Evolutionary conservation across 2,888 invertebrate genomes (phyloP).

Genomic region (Philereme transversata): DNA sequence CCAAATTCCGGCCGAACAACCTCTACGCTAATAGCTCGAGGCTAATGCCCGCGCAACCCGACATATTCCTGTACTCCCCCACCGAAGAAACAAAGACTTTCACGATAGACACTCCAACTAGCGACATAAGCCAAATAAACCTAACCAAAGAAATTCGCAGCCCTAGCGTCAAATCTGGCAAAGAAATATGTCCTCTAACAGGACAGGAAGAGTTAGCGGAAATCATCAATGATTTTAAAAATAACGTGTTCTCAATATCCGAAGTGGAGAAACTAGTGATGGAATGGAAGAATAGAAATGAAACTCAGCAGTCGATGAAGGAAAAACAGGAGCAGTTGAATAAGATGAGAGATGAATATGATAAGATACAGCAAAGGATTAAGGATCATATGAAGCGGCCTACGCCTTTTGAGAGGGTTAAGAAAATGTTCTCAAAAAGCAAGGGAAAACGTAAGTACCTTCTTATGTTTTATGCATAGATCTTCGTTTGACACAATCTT

Average conservation of each 20-base stretch:
- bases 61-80: constrained; percentile 77
- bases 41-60: constrained; percentile 70
- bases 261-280: constrained; percentile 94
- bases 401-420: constrained; percentile 91
- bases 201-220: constrained; percentile 92
- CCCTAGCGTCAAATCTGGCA: constrained; percentile 72
- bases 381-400: constrained; percentile 90
- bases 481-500: too few species aligned
- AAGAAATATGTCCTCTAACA: constrained; percentile 68
- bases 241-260: constrained; percentile 92
- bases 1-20: constrained; percentile 77
- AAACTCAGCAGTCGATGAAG: constrained; percentile 93
- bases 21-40: constrained; percentile 76
- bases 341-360: constrained; percentile 91
- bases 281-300: constrained; percentile 94
- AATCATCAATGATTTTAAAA: constrained; percentile 95
- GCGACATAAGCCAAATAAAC: constrained; percentile 79
- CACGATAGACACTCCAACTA: constrained; percentile 76
- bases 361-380: constrained; percentile 90
- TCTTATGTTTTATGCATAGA: too few species aligned
- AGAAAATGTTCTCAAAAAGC: constrained; percentile 88
- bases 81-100: constrained; percentile 79
- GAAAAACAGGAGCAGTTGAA: constrained; percentile 93
- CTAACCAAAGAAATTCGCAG: constrained; percentile 72
- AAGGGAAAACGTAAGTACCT: constrained; percentile 78